Base-by-base conservation (phyloP, 1,140 invertebrate genomes). In the Leptonema lineaticorne region DNA sequence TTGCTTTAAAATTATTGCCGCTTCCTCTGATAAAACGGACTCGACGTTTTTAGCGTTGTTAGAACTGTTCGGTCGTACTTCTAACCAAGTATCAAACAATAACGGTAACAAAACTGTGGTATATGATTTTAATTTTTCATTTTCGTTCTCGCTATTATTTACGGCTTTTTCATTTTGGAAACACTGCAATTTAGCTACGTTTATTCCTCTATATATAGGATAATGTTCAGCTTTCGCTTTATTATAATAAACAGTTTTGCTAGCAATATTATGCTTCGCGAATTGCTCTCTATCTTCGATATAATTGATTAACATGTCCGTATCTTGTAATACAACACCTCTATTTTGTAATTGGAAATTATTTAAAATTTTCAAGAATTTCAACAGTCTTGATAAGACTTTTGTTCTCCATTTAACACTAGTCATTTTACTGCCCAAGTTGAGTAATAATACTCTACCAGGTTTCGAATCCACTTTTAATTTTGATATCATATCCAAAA, bases 401-500 rank as follows among this genome's bases (percentile, higher is more conserved):
- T 90, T 89, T n/a, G 86, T 87, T 64, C 88, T 84, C 90, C 90
- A 92, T 74, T 89, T 89, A 0, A 88, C 83, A 73, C 84, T 89
- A 2, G 89, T 90, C 29, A 85, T 85, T 79, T 89, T 87, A 46
- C 86, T 85, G 64, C 82, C 85, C 46, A 91, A 77, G 73, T 88
- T 87, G 0, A 87, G 79, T 20, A 83, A 86, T 1, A 92, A 78
- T 45, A 86, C 85, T 71, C 88, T 80, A 24, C 85, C 86, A 20
- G 85, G 80, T 60, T 85, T 84, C 8, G 84, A 81, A 77, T 90
- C 87, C 24, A 82, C 78, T 29, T 84, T 80, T 14, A 88, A 78
- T 70, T 85, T 88, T 0, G 89, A 91, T 74, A 95, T 92, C 81
- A 94, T 88, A 69, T 91, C 88, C 7, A 94, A 81, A 75, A 94